Evolutionary conservation across 2,797 vertebrate species (phyloP), one percentile per base, ranked within the genome.

Genomic region (Anguilla anguilla): DNA sequence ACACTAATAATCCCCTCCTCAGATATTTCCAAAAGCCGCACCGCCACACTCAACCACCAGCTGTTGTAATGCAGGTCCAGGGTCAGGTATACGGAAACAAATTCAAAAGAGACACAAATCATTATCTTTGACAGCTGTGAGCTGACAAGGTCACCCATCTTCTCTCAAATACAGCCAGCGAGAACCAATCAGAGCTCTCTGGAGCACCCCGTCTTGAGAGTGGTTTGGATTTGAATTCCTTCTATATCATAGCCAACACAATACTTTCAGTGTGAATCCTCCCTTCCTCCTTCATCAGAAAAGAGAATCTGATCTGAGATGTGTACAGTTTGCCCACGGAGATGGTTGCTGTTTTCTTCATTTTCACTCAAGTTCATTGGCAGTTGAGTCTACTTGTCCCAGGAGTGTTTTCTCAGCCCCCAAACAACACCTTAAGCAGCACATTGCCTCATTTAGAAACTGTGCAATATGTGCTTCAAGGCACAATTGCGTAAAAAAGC

Each of bases 391-490:
- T 43, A 79, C 17, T 43, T 81, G 31, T 81, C 77, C 77, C 39
- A 46, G 3, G 35, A 81, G 77, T 10, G 35, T 46, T 39, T 25
- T 35, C 77, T 46, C 13, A 6, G 39, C 77, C 43, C 15, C 17
- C 46, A 19, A 43, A 22, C 77, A 81, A 43, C 13, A 81, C 7
- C 15, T 39, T 81, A 81, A 46, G 43, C 77, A 46, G 77, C 77
- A 46, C 46, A 49, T 43, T 46, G 39, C 43, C 35, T 43, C 77
- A 81, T 81, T 81, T 43, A 19, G 39, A 81, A 15, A 4, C 39
- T 43, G 17, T 43, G 77, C 77, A 49, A 43, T 81, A 81, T 81
- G 77, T 81, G 77, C 39, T 81, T 81, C 77, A 46, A 43, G 77
- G 19, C 39, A 46, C 7, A 81, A 22, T 81, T 25, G 77, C 25